Evolutionary conservation across 1,140 invertebrate species (phyloP).

Genomic region (Caerostris extrusa): DNA sequence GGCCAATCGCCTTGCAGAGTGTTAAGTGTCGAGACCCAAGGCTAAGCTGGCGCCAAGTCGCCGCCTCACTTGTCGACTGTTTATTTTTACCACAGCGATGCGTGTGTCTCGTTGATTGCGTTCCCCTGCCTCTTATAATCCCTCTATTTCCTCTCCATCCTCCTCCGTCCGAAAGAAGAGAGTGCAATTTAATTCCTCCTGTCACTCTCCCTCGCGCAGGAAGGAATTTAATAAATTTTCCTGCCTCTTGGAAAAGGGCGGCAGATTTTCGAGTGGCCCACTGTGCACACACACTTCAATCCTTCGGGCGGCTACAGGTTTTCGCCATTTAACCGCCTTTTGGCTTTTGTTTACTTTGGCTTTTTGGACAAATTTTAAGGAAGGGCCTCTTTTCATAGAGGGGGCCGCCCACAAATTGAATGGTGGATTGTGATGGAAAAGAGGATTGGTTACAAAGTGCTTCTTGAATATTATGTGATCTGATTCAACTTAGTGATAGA

Average conservation of each 20-base stretch:
- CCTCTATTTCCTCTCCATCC: conserved; percentile 37
- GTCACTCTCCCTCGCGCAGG: conserved; percentile 29
- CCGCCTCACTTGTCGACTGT: conserved; percentile 61
- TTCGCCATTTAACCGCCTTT: conserved; percentile 52
- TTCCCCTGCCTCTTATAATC: conserved; percentile 69
- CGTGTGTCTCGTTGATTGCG: conserved; percentile 69
- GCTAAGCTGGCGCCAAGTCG: conserved; percentile 4
- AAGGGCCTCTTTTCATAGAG: neutral
- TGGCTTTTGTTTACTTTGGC: conserved; percentile 62
- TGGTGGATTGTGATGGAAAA: neutral
- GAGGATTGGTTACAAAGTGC: neutral
- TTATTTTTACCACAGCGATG: conserved; percentile 63
- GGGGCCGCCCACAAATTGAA: conserved; percentile 16
- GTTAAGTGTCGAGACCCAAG: conserved; percentile 1
- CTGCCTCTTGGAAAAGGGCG: conserved; percentile 32
- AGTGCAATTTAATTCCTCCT: conserved; percentile 70
- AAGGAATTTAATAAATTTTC: conserved; percentile 70
- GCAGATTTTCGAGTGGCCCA: conserved; percentile 52
- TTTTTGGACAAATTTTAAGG: conserved; percentile 30
- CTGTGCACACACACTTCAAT: conserved; percentile 34
- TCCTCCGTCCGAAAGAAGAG: conserved; percentile 6
- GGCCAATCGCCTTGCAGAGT: neutral
- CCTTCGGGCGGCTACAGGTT: conserved; percentile 55
- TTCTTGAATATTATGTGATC: no score
- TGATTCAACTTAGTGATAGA: no score